These are phyloP conservation scores for Falcunculus frontatus DNA, from an alignment of 2,113 vertebrate genomes.

Conservation along the genomic window DNA sequence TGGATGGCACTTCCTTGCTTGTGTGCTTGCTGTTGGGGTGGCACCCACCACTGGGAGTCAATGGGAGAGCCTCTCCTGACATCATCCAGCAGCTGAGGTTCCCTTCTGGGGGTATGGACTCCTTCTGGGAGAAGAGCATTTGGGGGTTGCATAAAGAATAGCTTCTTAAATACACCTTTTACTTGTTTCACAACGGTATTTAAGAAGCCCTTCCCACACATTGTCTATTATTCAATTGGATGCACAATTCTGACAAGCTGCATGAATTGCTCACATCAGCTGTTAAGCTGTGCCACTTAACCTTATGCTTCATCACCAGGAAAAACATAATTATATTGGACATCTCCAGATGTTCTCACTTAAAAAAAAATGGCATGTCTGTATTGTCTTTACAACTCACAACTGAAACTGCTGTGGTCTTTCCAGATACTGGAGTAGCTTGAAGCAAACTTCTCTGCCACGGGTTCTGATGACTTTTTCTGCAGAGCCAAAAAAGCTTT, in stretches of 20 bases:
- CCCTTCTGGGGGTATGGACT: rapidly evolving
- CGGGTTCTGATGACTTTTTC: background rate
- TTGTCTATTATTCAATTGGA: background rate
- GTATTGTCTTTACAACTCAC: background rate
- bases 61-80: background rate
- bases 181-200: background rate
- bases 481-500: background rate
- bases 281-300: background rate
- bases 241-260: background rate
- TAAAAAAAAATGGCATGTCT: background rate
- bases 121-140: background rate
- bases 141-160: background rate
- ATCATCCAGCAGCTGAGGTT: background rate
- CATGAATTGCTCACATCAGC: background rate
- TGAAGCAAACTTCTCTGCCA: background rate
- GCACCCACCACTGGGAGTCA: background rate
- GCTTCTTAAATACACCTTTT: background rate
- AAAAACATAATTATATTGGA: background rate
- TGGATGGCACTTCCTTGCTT: background rate
- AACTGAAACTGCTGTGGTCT: background rate
- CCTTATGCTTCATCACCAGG: background rate
- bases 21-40: background rate
- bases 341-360: conserved; percentile 30
- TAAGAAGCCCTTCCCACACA: background rate
- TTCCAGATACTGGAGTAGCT: background rate